Percentiles rank a stretch among this genome's conserved stretches.
These are phyloP conservation scores for Drosophila macrospina DNA, from an alignment of 2,888 invertebrate species.

Conservation along the genomic window DNA sequence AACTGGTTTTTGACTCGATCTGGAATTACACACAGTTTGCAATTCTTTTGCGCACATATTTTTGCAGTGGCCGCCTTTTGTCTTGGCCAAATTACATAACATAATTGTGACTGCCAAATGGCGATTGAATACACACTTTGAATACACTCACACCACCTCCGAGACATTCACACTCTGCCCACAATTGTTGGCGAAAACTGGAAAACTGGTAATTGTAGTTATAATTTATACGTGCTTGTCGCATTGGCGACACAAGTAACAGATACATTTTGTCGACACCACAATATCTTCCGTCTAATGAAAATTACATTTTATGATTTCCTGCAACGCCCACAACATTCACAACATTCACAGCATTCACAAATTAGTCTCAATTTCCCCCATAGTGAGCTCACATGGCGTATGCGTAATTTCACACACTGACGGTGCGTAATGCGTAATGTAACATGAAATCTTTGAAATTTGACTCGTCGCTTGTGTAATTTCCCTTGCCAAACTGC, in stretches of 20 bases:
- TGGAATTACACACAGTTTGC: not conserved
- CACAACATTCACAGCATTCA: too few species aligned
- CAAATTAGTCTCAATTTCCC: conserved; percentile 53
- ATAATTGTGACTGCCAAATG: conserved; percentile 56
- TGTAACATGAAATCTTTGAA: conserved; percentile 54
- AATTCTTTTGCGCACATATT: conserved; percentile 41
- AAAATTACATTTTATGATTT: conserved; percentile 73
- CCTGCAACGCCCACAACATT: conserved; percentile 68
- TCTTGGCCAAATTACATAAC: conserved; percentile 52
- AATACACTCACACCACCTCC: too few species aligned
- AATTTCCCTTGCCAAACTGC: conserved; percentile 37
- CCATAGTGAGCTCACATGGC: conserved; percentile 27
- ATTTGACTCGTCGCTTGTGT: conserved; percentile 54
- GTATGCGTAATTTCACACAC: conserved; percentile 63
- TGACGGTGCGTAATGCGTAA: conserved; percentile 66
- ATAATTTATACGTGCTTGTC: conserved; percentile 48
- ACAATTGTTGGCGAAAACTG: conserved; percentile 45
- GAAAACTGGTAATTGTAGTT: conserved; percentile 63
- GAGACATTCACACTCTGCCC: conserved; percentile 73
- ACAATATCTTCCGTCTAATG: conserved; percentile 72
- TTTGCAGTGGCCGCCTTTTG: conserved; percentile 29
- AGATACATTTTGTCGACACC: conserved; percentile 48
- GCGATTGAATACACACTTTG: conserved; percentile 12
- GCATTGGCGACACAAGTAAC: conserved; percentile 62
- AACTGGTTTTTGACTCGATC: conserved; percentile 31